Evolutionary conservation across 2,888 invertebrate genomes (phyloP), one percentile per base, ranked within the genome.

Genomic region (Micropterix aruncella): DNA sequence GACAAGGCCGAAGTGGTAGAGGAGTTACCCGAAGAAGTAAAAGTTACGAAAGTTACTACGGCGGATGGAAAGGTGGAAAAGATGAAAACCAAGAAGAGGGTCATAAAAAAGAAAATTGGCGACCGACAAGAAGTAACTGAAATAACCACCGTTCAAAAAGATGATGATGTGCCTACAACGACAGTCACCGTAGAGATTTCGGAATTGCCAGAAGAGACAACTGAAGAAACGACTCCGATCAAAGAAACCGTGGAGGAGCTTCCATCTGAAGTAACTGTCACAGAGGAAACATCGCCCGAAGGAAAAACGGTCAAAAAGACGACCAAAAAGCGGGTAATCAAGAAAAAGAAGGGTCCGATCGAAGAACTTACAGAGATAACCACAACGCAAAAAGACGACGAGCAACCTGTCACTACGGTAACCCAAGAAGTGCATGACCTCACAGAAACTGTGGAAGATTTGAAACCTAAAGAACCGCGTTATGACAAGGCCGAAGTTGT

Each of bases 281-380:
- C 52, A 15, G 55, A 60, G 50, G 48, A 50, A 44, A 51, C 48
- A 38, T 50, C 50, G n/a, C 44, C 44, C 37, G 52, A 56, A 54
- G 57, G 55, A 19, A 54, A 52, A 16, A 50, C 53, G 2, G 55
- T 48, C 41, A 57, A 50, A 45, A 54, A 55, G 49, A 43, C 38
- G 17, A 14, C 45, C 2, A 48, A 43, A 38, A 47, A 47, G 16
- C 18, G 40, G 4, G n/a, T 46, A 16, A 40, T 42, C 17, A 44
- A 46, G 19, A 49, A 45, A 37, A 46, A 42, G 18, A 42, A 27
- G 27, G 44, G 45, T 18, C 38, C 37, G 15, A 51, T 57, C 17
- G 48, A 47, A 44, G 60, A 61, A 49, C 55, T 60, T 16, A 59
- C 62, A 15, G 57, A 62, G 51, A 59, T 60, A n/a, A 52, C 54